Evolutionary conservation across 2,888 invertebrate genomes (phyloP), one percentile per base, ranked within the genome.

Genomic region (Strigamia maritima): DNA sequence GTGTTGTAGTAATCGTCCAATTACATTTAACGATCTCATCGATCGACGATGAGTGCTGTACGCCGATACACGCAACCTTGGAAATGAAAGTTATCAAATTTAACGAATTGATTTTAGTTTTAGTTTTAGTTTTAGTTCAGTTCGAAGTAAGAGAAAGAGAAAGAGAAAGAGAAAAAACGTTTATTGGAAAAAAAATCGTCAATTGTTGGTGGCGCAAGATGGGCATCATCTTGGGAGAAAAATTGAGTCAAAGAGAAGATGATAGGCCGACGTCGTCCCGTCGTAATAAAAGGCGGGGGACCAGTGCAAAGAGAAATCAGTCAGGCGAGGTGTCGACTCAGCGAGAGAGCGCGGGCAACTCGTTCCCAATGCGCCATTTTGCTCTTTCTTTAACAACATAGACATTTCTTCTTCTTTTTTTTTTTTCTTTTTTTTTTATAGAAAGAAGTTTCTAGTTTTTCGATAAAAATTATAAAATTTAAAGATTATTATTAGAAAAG

Each of bases 1-100:
- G 49, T 49, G 49, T 49, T 49, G 49, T 49, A 49, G 49, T 49
- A 49, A 49, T 49, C 49, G 49, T 49, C 49, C 49, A 49, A 49
- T 49, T 49, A 49, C 49, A 49, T 49, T 49, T 49, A 49, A 49
- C 49, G 49, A 49, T 49, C n/a, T 19, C n/a, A 49, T 49, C 49
- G 49, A 49, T 49, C 49, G 49, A 19, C 7, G n/a, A 31, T 31
- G 31, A 31, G 31, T 19, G 49, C 49, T 14, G 16, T n/a, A 49
- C 40, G 10, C 49, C n/a, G 49, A 49, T n/a, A 49, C 49, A 14
- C 44, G 38, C 38, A 44, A 44, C 8, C 14, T n/a, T 14, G 19
- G 16, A 49, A 16, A 16, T 49, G 19, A 14, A 49, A 49, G 49
- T 49, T 14, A 31, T 31, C 31, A 6, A 31, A 31, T 31, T 31